Evolutionary conservation across 2,113 vertebrate genomes (phyloP).

Genomic region (Oxygymnocypris stewartii): DNA sequence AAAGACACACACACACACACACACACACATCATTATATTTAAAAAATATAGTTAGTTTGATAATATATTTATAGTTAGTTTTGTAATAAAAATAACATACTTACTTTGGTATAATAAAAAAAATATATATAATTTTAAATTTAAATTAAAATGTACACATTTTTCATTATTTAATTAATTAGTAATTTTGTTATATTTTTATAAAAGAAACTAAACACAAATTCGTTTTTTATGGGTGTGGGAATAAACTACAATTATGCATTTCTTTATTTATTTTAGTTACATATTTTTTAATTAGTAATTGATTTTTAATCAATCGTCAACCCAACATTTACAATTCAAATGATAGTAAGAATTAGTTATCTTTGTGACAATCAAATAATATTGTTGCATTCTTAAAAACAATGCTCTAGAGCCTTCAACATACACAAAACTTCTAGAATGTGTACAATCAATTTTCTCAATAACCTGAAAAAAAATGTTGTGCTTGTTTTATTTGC

Average conservation of each 20-base stretch:
- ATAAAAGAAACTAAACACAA: too few relatives aligned
- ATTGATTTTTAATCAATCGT: background rate
- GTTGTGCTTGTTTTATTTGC: background rate
- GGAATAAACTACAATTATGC: background rate
- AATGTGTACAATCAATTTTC: background rate
- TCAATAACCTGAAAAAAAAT: background rate
- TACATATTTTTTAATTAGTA: background rate
- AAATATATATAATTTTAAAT: too few relatives aligned
- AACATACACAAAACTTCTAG: background rate
- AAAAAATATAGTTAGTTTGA: too few relatives aligned
- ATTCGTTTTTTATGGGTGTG: too few relatives aligned
- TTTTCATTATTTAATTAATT: too few relatives aligned
- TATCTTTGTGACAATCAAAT: background rate
- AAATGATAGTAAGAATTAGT: background rate
- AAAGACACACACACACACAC: too few relatives aligned
- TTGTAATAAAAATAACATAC: too few relatives aligned
- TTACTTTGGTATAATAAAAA: too few relatives aligned
- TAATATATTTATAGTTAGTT: too few relatives aligned
- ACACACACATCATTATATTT: too few relatives aligned
- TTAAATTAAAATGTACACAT: too few relatives aligned
- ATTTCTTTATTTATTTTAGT: background rate
- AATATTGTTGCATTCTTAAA: background rate
- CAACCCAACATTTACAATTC: background rate
- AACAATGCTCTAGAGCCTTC: background rate
- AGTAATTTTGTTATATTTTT: too few relatives aligned